Conservation (phyloP, 2,888 invertebrate genomes). For the Encarsia formosa region DNA sequence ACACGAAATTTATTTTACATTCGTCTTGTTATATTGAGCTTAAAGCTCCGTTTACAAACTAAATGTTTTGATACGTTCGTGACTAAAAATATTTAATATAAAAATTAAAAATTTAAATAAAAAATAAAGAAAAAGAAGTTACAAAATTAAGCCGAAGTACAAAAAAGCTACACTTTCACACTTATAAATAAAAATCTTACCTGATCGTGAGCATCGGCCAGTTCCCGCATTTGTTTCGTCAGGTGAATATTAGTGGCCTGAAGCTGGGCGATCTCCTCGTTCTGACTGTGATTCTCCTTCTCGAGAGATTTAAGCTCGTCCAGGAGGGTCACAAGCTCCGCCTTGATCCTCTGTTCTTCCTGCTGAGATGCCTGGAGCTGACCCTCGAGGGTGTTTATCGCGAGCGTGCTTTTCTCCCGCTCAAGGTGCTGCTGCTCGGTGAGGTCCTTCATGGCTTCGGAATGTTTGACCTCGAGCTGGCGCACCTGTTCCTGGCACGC, state of each 20-base stretch:
- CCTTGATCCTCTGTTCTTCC: conserved; percentile 64
- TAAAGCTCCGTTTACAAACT: too few relatives aligned
- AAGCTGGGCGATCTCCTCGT: conserved; percentile 61
- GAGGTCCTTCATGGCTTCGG: conserved; percentile 69
- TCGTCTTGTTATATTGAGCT: too few relatives aligned
- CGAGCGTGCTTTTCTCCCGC: conserved; percentile 65
- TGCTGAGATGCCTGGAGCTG: conserved; percentile 64
- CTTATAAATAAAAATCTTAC: conserved; percentile 26
- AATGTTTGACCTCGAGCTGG: conserved; percentile 71
- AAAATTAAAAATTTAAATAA: background rate
- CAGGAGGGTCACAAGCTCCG: conserved; percentile 60
- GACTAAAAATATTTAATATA: background rate
- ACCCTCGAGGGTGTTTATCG: conserved; percentile 61
- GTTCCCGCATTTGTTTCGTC: conserved; percentile 52
- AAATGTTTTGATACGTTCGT: background rate
- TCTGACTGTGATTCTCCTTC: conserved; percentile 60
- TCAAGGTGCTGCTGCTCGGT: conserved; percentile 68
- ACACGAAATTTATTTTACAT: too few relatives aligned
- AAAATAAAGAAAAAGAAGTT: background rate
- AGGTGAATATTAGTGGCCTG: conserved; percentile 55
- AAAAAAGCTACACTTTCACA: too few relatives aligned
- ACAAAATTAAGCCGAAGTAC: too few relatives aligned
- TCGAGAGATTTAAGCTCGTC: conserved; percentile 64
- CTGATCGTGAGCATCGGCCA: conserved; percentile 41
- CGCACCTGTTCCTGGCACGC: conserved; percentile 69